Conservation (phyloP, 30 jellyfish, hydroid and myxozoan species). For the Turritopsis dohrnii region DNA sequence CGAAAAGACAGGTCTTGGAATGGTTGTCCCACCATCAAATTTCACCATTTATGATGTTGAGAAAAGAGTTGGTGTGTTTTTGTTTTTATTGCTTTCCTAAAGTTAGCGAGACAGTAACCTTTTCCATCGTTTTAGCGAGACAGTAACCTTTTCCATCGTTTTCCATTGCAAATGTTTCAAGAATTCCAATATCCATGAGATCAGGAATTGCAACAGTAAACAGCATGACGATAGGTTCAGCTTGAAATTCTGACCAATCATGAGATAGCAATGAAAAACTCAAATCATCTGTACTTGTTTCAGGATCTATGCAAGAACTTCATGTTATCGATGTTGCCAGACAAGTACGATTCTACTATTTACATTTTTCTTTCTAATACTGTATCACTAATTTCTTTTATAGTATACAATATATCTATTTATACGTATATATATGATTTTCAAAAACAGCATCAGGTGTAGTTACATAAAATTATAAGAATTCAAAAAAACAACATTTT, state of each 20-base stretch:
- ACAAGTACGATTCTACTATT: slow-evolving; percentile 47
- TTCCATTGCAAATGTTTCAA: no score
- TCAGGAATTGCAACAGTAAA: no score
- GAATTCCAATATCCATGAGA: no score
- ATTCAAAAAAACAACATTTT: no score
- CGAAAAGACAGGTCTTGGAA: slow-evolving; percentile 76
- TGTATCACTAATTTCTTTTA: no score
- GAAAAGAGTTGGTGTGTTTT: slow-evolving; percentile 75
- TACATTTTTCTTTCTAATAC: slow-evolving; percentile 5
- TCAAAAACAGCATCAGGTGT: no score
- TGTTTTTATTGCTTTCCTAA: neutral
- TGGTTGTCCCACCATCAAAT: slow-evolving; percentile 63
- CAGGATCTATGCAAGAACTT: slow-evolving; percentile 75
- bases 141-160: no score
- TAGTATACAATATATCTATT: neutral
- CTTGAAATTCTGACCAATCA: no score
- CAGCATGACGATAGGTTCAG: no score
- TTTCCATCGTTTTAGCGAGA: neutral
- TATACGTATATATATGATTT: no score
- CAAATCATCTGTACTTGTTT: neutral
- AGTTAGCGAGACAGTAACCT: neutral
- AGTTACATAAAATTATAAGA: no score
- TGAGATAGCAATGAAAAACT: no score
- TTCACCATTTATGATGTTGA: slow-evolving; percentile 89
- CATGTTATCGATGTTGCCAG: slow-evolving; percentile 94